Percentiles rank a stretch among this genome's conserved stretches.
Conservation (phyloP, 2,888 invertebrate species). For the Minunthozetes semirufus region DNA sequence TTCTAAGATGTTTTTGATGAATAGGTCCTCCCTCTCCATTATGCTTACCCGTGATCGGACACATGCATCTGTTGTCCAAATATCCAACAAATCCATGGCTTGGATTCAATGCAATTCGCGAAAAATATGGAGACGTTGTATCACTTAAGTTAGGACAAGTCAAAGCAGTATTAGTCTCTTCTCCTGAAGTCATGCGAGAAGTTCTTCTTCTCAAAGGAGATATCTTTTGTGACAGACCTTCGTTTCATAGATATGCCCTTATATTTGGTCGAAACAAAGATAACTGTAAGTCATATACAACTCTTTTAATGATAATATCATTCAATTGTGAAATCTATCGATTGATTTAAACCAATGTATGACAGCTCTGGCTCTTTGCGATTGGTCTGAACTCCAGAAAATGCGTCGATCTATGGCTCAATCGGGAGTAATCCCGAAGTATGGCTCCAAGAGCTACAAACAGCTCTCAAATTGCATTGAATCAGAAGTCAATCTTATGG, state of each 20-base stretch:
- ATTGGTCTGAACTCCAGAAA: constrained; percentile 76
- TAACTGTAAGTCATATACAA: constrained; percentile 79
- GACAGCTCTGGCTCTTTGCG: constrained; percentile 74
- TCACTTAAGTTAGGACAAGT: constrained; percentile 41
- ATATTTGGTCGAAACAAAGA: constrained; percentile 77
- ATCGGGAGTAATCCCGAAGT: constrained; percentile 33
- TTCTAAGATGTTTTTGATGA: neutral
- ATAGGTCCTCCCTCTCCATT: constrained; percentile 35
- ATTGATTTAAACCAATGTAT: neutral
- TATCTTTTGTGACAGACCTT: constrained; percentile 73
- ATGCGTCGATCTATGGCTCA: constrained; percentile 65
- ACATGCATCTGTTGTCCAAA: constrained; percentile 37
- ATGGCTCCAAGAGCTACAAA: constrained; percentile 25
- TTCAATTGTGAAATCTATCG: no score
- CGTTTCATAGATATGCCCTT: constrained; percentile 70
- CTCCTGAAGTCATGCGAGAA: constrained; percentile 40
- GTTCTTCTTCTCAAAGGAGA: constrained; percentile 55
- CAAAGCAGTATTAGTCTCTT: constrained; percentile 41
- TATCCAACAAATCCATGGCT: constrained; percentile 41
- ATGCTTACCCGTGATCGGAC: constrained; percentile 38
- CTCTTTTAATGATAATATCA: no score
- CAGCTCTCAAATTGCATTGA: constrained; percentile 29
- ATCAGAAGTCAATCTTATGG: neutral
- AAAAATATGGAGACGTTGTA: constrained; percentile 42
- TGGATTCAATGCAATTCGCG: constrained; percentile 41